These are phyloP conservation scores for Bradypodion pumilum DNA, from an alignment of 2,797 vertebrate species.

Conservation along the genomic window DNA sequence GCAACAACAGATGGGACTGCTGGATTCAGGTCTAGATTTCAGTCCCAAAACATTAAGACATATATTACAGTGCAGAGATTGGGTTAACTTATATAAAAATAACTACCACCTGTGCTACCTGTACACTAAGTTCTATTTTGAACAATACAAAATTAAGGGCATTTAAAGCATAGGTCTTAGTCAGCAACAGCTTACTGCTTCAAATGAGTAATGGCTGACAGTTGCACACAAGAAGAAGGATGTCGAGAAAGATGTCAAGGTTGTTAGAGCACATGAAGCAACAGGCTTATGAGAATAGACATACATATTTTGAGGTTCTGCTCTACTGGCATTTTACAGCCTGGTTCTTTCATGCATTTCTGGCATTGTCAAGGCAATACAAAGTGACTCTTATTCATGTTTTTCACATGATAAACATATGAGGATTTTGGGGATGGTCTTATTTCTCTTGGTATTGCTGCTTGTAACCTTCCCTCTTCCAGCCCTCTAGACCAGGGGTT, in stretches of 20 bases:
- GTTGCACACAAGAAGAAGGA: neutral
- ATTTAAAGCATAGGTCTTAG: neutral
- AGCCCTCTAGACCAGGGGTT: no score
- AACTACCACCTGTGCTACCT: neutral
- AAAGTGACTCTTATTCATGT: no score
- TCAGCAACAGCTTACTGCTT: neutral
- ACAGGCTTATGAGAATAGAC: neutral
- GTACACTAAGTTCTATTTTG: neutral
- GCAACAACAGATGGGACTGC: conserved; percentile 47
- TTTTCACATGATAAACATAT: neutral
- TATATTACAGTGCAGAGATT: neutral
- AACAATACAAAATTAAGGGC: conserved; percentile 1
- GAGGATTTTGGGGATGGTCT: neutral
- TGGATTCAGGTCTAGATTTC: conserved; percentile 44
- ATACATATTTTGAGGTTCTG: neutral
- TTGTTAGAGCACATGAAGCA: no score
- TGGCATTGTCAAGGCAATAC: neutral
- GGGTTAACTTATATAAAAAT: neutral
- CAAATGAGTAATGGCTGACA: neutral
- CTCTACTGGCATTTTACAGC: neutral
- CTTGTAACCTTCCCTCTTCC: neutral
- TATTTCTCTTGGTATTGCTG: neutral
- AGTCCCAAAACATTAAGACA: conserved; percentile 22
- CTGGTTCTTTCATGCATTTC: neutral
- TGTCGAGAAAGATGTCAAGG: no score